Percentiles rank a stretch among this genome's conserved stretches.
Evolutionary conservation across 2,113 vertebrate genomes (phyloP).

Genomic region (Pachypanchax playfairii): DNA sequence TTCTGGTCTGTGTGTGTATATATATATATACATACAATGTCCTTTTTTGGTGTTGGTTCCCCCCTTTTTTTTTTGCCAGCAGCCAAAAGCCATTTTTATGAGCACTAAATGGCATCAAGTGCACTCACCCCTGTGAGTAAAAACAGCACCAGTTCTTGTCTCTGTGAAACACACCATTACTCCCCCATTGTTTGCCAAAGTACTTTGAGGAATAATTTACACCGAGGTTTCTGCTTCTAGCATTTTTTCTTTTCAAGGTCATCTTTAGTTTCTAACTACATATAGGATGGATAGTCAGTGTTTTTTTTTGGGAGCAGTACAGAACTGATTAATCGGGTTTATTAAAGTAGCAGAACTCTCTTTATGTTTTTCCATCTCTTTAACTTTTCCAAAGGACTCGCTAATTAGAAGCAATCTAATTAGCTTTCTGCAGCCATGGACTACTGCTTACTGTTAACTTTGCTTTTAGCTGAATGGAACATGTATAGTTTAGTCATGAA

Average conservation of each 20-base stretch:
- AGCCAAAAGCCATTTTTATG: conserved; percentile 62
- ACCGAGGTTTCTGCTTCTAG: conserved; percentile 26
- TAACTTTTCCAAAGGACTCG: conserved; percentile 10
- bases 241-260: conserved; percentile 61
- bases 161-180: conserved; percentile 67
- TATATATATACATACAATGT: conserved; percentile 10
- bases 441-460: neutral
- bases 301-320: conserved; percentile 10
- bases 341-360: conserved; percentile 4
- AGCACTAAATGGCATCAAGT: conserved; percentile 49
- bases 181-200: conserved; percentile 59
- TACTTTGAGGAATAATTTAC: conserved; percentile 61
- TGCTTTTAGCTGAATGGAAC: neutral
- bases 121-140: conserved; percentile 54
- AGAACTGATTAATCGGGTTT: conserved; percentile 16
- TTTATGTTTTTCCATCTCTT: neutral
- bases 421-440: neutral
- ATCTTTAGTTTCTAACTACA: conserved; percentile 7
- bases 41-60: neutral
- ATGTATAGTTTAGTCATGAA: neutral
- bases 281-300: neutral
- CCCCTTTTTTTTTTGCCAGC: conserved; percentile 19
- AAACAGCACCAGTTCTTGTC: conserved; percentile 54
- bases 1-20: too few species aligned
- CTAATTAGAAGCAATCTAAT: conserved; percentile 21